Evolutionary conservation across 2,888 invertebrate species (phyloP).

Genomic region (Hydroisotoma schaefferi): DNA sequence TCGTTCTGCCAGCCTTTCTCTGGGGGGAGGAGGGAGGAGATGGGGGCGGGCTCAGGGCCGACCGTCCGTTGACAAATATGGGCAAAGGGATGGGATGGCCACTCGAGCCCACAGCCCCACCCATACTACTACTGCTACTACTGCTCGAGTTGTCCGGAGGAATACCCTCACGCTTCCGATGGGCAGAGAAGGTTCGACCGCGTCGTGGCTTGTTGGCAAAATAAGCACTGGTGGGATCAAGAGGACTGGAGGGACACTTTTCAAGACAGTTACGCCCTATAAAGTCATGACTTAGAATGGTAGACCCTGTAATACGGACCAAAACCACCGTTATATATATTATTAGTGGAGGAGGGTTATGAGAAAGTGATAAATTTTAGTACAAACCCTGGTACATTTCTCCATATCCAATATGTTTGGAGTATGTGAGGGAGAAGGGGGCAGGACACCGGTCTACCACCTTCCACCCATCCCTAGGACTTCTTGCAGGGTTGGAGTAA

Average conservation of each 20-base stretch:
- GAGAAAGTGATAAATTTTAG: no score
- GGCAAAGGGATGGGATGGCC: no score
- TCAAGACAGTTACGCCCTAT: neutral
- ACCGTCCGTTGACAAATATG: no score
- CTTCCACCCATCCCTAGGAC: constrained; percentile 14
- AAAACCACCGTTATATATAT: no score
- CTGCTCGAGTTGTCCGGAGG: neutral
- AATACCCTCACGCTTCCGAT: neutral
- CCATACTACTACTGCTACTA: no score
- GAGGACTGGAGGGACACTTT: neutral
- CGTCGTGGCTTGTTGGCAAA: neutral
- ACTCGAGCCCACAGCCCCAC: constrained; percentile 10
- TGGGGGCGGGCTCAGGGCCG: neutral
- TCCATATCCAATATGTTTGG: constrained; percentile 23
- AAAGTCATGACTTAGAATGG: neutral
- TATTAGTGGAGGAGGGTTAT: no score
- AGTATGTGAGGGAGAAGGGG: constrained; percentile 1
- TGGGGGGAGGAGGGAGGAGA: neutral
- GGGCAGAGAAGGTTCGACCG: neutral
- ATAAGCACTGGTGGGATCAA: no score
- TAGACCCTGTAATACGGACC: neutral
- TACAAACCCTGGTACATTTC: constrained; percentile 7
- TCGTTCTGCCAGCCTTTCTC: neutral
- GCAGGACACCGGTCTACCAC: no score
- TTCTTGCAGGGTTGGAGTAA: constrained; percentile 12